Percentiles rank a stretch among this genome's conserved stretches.
phyloP scores from a whole-genome alignment of 2,888 invertebrate genomes.

The Mimumesa dahlbomi region DNA sequence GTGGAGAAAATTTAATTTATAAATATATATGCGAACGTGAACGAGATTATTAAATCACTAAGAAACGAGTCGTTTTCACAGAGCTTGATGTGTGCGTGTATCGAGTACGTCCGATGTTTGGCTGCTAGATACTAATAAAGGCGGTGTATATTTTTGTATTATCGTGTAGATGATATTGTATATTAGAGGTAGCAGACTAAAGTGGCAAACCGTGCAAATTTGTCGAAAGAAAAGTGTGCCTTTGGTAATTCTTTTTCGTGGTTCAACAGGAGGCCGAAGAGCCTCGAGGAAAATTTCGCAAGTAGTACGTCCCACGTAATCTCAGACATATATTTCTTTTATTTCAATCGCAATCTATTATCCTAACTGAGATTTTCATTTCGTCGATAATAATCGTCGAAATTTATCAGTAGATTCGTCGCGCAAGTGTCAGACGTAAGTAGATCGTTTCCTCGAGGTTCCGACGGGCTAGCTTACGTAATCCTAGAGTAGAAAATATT shows the following conservation, averaged over 20 bases:
- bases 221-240: constrained; percentile 40
- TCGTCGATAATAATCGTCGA: no score
- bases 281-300: constrained; percentile 18
- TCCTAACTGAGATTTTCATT: no score
- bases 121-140: constrained; percentile 16
- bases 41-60: no score
- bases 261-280: constrained; percentile 15
- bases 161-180: constrained; percentile 30
- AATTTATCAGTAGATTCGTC: no score
- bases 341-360: not conserved
- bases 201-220: constrained; percentile 70
- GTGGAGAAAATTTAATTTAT: no score
- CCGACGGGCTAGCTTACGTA: not conserved
- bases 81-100: constrained; percentile 10
- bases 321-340: no score
- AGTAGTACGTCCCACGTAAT: no score
- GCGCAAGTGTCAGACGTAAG: no score
- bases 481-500: not conserved
- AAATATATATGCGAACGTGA: no score
- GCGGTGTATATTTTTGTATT: constrained; percentile 30
- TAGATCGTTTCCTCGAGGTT: constrained; percentile 31
- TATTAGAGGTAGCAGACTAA: constrained; percentile 74
- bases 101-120: constrained; percentile 4
- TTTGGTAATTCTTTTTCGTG: constrained; percentile 21
- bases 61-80: constrained; percentile 8